Base-by-base conservation (phyloP, 35 echinoderm and acorn worm species). In the Chiridota heheva region DNA sequence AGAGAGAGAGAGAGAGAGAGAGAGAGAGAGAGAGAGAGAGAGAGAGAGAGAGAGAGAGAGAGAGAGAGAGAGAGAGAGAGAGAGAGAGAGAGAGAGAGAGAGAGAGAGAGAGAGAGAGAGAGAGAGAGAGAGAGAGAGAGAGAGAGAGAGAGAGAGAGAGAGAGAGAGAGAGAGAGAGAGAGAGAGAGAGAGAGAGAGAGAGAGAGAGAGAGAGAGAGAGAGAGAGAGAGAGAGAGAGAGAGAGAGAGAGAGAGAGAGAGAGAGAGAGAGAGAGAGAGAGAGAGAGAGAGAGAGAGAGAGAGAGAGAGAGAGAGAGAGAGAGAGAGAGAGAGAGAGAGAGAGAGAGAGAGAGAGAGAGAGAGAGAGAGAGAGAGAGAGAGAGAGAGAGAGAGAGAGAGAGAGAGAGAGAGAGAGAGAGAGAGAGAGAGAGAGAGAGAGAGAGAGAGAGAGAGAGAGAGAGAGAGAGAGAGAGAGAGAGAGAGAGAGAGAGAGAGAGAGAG, bases 1-100 rank as follows among this genome's bases (percentile, higher is more conserved):
- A 51, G n/a, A 51, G n/a, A 51, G n/a, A 51, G n/a, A 51, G n/a
- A 51, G n/a, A 51, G n/a, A 51, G n/a, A 51, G n/a, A 51, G n/a
- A 51, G n/a, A 51, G n/a, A 51, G n/a, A 51, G n/a, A 51, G n/a
- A 51, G n/a, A 51, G n/a, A 51, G n/a, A 51, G n/a, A 51, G n/a
- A 51, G n/a, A 51, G n/a, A 51, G n/a, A 51, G n/a, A 51, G n/a
- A 51, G n/a, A 51, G n/a, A 51, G n/a, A 51, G n/a, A 51, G n/a
- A 51, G n/a, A 51, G n/a, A 51, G n/a, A 51, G n/a, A 51, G n/a
- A 51, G n/a, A 51, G n/a, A 51, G n/a, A 51, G n/a, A 51, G n/a
- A 51, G n/a, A 51, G n/a, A 51, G n/a, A 51, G n/a, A 51, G n/a
- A 51, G n/a, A 51, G n/a, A 51, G n/a, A 51, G n/a, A 51, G n/a